Base-by-base conservation (phyloP, 64 coral and sea anemone genomes). In the Anthopleura sola region DNA sequence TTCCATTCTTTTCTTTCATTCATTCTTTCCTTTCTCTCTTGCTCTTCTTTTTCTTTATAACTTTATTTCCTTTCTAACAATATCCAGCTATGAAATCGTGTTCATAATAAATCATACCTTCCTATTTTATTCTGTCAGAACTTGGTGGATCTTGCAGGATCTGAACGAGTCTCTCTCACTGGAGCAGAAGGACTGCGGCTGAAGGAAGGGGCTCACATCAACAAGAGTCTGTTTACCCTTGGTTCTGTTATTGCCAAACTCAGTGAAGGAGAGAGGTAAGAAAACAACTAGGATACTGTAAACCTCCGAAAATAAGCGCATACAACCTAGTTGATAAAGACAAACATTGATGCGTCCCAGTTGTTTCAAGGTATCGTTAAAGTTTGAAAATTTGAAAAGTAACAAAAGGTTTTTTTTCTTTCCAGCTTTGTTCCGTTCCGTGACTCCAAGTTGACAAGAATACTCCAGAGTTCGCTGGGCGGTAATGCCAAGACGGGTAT, bases 401-500 rank as follows among this genome's bases (percentile, higher is more conserved):
- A n/a, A n/a, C n/a, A n/a, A n/a, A n/a, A n/a, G n/a, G n/a, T n/a
- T n/a, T 60, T 16, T 44, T 64, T 88, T 78, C 32, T 24, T 83
- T 60, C 24, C 44, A 94, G 92, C 49, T 91, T 91, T 60, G 87
- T 98, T 44, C 92, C 92, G 34, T 98, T 94, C 37, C 89, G 95
- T 29, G 92, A 98, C 33, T 98, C 95, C 11, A 98, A 98, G 55
- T 38, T 98, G n/a, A 98, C 95, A 10, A 58, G 95, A 15, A 98
- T 98, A 13, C 49, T 98, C 1, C 89, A 94, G 89, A 91, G 83
- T 19, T 98, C 95, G 21, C 85, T 98, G 3, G 95, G 95, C 12
- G 95, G 95, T n/a, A 98, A 98, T 85, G 95, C 95, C 0, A 98
- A 94, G 44, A 98, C 95, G 0, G 90, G 91, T 0, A 98, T 98